A percentile compares a stretch with the other conserved stretches of the same genome.
Conservation (phyloP, 2,113 vertebrate species). For the Perca schrenkii region DNA sequence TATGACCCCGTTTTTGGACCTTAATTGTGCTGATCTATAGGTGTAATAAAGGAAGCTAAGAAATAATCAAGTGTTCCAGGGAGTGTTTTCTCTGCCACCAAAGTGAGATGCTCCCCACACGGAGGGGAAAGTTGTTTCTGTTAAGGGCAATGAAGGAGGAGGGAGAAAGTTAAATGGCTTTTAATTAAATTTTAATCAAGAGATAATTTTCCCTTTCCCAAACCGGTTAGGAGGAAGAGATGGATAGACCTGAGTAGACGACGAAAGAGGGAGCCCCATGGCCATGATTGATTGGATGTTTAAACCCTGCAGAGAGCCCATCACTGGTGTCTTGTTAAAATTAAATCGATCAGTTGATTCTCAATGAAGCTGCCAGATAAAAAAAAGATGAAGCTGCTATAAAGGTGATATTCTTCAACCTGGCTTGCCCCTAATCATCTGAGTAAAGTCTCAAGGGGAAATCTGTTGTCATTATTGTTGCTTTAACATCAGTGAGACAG, state of each 20-base stretch:
- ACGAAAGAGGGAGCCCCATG: conserved; percentile 46
- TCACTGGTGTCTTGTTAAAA: conserved; percentile 80
- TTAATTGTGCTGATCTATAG: conserved; percentile 67
- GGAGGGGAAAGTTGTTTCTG: conserved; percentile 65
- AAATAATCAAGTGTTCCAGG: conserved; percentile 58
- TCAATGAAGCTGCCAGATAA: conserved; percentile 68
- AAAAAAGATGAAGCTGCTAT: conserved; percentile 59
- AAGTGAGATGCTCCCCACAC: conserved; percentile 43
- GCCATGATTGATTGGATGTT: conserved; percentile 81
- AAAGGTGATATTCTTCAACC: conserved; percentile 64
- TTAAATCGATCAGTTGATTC: conserved; percentile 82
- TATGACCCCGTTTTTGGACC: conserved; percentile 50
- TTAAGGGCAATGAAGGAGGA: conserved; percentile 67
- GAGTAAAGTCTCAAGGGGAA: conserved; percentile 9
- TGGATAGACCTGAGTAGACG: conserved; percentile 61
- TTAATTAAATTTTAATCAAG: conserved; percentile 87
- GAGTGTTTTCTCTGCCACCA: conserved; percentile 44
- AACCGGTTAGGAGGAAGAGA: conserved; percentile 74
- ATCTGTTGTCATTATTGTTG: conserved; percentile 15
- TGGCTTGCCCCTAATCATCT: conserved; percentile 8
- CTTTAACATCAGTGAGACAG: conserved; percentile 13
- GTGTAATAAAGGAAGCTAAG: conserved; percentile 61
- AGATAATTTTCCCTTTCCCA: conserved; percentile 77
- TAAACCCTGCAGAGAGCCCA: conserved; percentile 77
- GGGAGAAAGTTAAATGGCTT: conserved; percentile 76